Evolutionary conservation across 2,797 vertebrate genomes (phyloP), one percentile per base, ranked within the genome.

Genomic region (Sebastes matsubarae): DNA sequence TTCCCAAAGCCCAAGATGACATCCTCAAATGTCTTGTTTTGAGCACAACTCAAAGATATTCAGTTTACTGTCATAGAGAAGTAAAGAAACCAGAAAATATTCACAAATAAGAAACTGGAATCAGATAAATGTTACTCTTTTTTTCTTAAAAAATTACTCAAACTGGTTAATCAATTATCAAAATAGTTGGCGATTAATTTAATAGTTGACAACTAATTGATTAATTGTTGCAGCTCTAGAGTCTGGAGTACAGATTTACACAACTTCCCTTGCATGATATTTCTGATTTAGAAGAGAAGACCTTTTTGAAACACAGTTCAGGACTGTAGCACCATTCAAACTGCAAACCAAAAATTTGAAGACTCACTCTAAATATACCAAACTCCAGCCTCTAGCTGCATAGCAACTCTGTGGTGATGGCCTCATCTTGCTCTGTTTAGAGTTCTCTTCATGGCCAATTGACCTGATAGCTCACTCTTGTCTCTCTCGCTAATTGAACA

Each of bases 381-480:
- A 76, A 73, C 61, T 29, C 12, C 63, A 75, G 52, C 70, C 61
- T 83, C 3, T 67, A 80, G 54, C 63, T 60, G 74, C 80, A 74
- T 74, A 85, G 77, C 82, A 86, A 83, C 89, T 88, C 83, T 84
- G 87, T 89, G 81, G 87, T 89, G 81, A 92, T 86, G 79, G 85
- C 78, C 83, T 90, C 87, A 87, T 87, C 82, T 90, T 82, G 80
- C 81, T 82, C 86, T 6, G 70, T 91, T 94, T 93, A 92, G 93
- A 91, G 84, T 91, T 91, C 85, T 94, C 92, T 94, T 95, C 94
- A 95, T 91, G 94, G 92, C 92, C 94, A 96, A 95, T 96, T 95
- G 94, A 93, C 92, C 92, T 86, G 90, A 92, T 89, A 86, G 86
- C 89, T 94, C 87, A 87, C 88, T 90, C 88, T 89, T 92, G 90